Conservation (phyloP, 2,797 vertebrate species). For the Girardinus metallicus region DNA sequence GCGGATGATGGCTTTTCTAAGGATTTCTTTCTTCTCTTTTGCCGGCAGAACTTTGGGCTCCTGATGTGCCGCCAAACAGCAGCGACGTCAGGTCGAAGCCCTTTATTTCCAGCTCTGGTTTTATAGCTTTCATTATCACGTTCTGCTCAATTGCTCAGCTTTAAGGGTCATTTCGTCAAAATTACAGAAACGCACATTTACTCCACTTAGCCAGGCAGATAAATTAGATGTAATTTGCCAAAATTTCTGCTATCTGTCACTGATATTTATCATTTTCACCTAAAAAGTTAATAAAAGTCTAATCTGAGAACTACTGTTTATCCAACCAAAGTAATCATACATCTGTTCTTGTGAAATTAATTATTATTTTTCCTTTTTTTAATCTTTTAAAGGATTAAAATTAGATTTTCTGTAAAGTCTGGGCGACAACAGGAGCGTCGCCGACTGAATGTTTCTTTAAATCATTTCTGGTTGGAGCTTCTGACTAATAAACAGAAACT, state of each 20-base stretch:
- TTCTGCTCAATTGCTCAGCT: slow-evolving; percentile 56
- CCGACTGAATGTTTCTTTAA: not conserved
- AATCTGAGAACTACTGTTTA: slow-evolving; percentile 23
- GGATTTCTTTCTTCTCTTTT: slow-evolving; percentile 40
- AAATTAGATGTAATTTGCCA: slow-evolving; percentile 36
- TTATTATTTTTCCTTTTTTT: not conserved
- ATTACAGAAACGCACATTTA: slow-evolving; percentile 51
- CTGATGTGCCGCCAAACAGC: slow-evolving; percentile 23
- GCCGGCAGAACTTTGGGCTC: slow-evolving; percentile 47
- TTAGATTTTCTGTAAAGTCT: not conserved
- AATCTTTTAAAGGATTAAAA: slow-evolving; percentile 2
- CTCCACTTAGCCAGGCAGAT: slow-evolving; percentile 49
- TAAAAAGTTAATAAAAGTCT: slow-evolving; percentile 8
- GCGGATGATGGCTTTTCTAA: slow-evolving; percentile 63
- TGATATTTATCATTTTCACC: slow-evolving; percentile 10
- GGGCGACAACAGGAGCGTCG: not conserved
- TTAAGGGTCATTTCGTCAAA: slow-evolving; percentile 48
- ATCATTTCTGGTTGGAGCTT: not conserved
- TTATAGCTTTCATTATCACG: slow-evolving; percentile 29
- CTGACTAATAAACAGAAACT: not conserved
- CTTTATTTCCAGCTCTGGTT: slow-evolving; percentile 29
- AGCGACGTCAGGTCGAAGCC: slow-evolving; percentile 7
- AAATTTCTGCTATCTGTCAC: slow-evolving; percentile 16
- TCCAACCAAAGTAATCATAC: slow-evolving; percentile 16
- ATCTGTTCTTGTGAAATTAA: slow-evolving; percentile 7